Conservation (phyloP, 2,113 vertebrate genomes). For the Camelus dromedarius region DNA sequence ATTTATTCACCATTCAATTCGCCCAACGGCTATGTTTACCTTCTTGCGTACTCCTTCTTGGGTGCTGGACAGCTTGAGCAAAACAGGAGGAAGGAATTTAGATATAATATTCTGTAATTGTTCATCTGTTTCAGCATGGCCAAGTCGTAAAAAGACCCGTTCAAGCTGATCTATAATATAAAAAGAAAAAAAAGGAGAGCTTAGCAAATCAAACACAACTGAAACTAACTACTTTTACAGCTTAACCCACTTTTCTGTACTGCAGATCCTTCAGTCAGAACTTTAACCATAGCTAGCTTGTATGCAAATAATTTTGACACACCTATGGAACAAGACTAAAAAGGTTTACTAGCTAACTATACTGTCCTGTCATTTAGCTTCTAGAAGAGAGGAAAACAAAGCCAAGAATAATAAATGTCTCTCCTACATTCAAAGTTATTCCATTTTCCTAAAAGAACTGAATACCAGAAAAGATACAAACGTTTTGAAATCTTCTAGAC, state of each 20-base stretch:
- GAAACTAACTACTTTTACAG: background rate
- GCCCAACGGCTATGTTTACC: slow-evolving; percentile 84
- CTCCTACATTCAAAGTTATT: background rate
- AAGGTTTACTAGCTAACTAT: background rate
- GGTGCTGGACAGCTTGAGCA: slow-evolving; percentile 98
- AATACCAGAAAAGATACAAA: background rate
- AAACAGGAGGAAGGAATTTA: slow-evolving; percentile 98
- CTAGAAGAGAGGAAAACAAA: background rate
- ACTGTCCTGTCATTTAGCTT: slow-evolving; percentile 2
- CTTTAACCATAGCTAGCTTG: background rate
- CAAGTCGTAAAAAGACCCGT: slow-evolving; percentile 97
- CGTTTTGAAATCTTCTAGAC: background rate
- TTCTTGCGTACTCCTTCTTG: slow-evolving; percentile 99
- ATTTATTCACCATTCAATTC: slow-evolving; percentile 47
- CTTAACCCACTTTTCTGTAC: background rate
- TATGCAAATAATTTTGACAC: background rate
- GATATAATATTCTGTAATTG: slow-evolving; percentile 99
- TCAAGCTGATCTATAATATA: slow-evolving; percentile 95
- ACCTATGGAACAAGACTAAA: background rate
- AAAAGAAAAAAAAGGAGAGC: slow-evolving; percentile 68
- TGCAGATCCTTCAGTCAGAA: slow-evolving; percentile 1
- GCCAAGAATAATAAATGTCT: slow-evolving; percentile 30
- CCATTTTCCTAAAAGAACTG: background rate
- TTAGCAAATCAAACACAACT: slow-evolving; percentile 66
- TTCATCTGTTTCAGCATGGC: slow-evolving; percentile 98